Evolutionary conservation across 2,888 invertebrate genomes (phyloP).

Genomic region (Hydropsyche betteni): DNA sequence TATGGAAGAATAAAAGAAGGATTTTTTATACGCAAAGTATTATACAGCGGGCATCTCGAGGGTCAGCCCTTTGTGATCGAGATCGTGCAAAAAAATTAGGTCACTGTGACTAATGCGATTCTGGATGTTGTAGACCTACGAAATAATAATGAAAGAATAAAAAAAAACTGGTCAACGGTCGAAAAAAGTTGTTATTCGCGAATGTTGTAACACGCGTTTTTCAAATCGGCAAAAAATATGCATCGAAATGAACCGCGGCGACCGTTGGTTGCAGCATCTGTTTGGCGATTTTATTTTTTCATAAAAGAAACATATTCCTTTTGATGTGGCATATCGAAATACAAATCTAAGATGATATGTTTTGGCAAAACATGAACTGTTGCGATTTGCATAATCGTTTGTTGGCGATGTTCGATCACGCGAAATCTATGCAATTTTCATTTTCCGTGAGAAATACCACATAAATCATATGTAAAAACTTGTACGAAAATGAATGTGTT

Average conservation of each 20-base stretch:
- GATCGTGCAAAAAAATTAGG: conserved; percentile 47
- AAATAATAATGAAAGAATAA: background rate
- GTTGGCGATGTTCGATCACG: too few relatives aligned
- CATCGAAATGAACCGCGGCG: conserved; percentile 36
- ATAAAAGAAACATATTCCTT: background rate
- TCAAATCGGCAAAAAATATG: conserved; percentile 17
- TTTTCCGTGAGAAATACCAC: too few relatives aligned
- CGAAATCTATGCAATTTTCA: too few relatives aligned
- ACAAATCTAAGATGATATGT: too few relatives aligned
- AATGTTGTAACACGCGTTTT: conserved; percentile 19
- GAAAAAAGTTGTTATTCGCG: conserved; percentile 38
- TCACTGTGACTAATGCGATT: conserved; percentile 51
- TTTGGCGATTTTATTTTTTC: background rate
- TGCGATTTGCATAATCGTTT: too few relatives aligned
- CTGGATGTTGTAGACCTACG: conserved; percentile 23
- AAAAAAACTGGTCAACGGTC: conserved; percentile 48
- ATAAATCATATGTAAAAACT: too few relatives aligned
- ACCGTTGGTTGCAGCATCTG: conserved; percentile 28
- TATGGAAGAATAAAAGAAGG: background rate
- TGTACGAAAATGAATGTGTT: too few relatives aligned
- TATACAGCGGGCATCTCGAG: conserved; percentile 31
- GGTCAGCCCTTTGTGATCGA: conserved; percentile 48
- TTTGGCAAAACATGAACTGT: too few relatives aligned
- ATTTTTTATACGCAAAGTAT: background rate
- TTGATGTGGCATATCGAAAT: background rate